These are phyloP conservation scores for Amphiprion percula DNA, from an alignment of 2,113 vertebrate genomes.

Conservation along the genomic window DNA sequence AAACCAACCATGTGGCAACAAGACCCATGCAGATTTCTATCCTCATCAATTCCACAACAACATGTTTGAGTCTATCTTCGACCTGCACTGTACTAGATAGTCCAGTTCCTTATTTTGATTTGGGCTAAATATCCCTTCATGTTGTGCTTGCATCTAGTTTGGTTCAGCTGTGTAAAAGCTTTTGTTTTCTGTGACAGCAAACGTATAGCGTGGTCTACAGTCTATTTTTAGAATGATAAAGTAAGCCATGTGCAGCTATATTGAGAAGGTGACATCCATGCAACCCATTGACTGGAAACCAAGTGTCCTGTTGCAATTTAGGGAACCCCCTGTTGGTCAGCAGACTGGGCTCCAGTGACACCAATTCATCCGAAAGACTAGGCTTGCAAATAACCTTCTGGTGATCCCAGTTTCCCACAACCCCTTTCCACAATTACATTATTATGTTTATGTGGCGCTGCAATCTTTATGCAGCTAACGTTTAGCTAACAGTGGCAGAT, in stretches of 20 bases:
- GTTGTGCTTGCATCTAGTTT: neutral
- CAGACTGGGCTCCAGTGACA: slow-evolving; percentile 9
- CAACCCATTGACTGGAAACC: slow-evolving; percentile 30
- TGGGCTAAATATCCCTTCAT: neutral
- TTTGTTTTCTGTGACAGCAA: neutral
- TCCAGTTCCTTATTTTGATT: no score
- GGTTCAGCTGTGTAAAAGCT: neutral
- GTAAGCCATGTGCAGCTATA: slow-evolving; percentile 38
- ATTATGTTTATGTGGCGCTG: neutral
- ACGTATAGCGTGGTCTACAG: neutral
- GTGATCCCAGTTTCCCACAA: no score
- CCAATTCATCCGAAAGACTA: neutral
- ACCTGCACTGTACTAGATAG: no score
- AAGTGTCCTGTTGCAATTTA: slow-evolving; percentile 35
- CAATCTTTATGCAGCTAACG: neutral
- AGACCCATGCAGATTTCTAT: neutral
- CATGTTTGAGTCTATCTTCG: neutral
- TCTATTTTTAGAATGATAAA: slow-evolving; percentile 39
- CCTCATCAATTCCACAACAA: neutral
- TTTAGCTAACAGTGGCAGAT: neutral
- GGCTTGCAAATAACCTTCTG: neutral
- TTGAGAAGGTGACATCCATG: slow-evolving; percentile 63
- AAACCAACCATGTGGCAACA: neutral
- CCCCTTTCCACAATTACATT: neutral
- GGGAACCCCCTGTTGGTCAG: slow-evolving; percentile 23